phyloP scores from a whole-genome alignment of 2,113 vertebrate genomes.

The Muntiacus muntjak region DNA sequence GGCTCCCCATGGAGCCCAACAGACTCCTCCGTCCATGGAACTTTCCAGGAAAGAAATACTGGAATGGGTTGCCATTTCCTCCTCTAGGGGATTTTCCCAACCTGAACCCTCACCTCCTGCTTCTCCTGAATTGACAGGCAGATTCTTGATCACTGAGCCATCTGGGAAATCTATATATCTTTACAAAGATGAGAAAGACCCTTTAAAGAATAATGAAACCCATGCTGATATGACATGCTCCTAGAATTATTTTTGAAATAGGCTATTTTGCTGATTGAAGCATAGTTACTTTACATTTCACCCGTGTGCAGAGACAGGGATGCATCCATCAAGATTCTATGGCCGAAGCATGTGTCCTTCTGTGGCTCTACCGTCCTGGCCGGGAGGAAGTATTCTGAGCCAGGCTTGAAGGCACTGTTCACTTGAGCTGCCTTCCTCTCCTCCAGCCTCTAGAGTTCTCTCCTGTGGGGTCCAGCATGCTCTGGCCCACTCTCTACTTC shows the following conservation, averaged over 20 bases:
- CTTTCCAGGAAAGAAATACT: not conserved
- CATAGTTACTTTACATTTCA: not conserved
- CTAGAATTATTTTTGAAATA: not conserved
- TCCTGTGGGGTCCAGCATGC: not conserved
- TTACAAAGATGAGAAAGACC: not conserved
- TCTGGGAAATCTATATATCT: not conserved
- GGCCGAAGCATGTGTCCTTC: accelerated
- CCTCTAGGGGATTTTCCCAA: not conserved
- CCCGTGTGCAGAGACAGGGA: accelerated
- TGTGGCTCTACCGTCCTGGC: not conserved
- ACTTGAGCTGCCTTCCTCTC: not conserved
- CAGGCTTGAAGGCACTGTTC: not conserved
- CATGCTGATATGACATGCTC: accelerated
- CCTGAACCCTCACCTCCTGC: accelerated
- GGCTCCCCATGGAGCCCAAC: not conserved
- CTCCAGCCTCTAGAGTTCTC: not conserved
- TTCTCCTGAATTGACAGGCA: not conserved
- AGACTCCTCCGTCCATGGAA: not conserved
- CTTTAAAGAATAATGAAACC: not conserved
- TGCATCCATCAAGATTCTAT: accelerated
- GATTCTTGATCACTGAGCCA: not conserved
- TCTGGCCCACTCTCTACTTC: not conserved
- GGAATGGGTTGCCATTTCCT: not conserved
- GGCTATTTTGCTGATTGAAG: not conserved
- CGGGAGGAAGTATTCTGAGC: accelerated